A percentile compares a stretch with the other conserved stretches of the same genome.
Conservation (phyloP, 1,140 invertebrate species). For the Anoplophora glabripennis region DNA sequence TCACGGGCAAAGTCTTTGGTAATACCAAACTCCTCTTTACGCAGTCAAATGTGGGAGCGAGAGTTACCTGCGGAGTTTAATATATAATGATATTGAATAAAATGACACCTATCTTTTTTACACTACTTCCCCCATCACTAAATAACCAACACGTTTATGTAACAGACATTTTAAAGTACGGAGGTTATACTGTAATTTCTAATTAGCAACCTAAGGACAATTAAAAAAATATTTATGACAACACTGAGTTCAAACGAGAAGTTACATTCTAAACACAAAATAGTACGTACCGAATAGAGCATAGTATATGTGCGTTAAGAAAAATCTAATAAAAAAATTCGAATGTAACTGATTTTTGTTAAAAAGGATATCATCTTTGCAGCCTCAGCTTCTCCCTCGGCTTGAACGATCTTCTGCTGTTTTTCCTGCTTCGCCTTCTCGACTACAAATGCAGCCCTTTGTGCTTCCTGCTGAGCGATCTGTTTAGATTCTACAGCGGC, state of each 20-base stretch:
- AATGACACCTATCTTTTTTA: too few relatives aligned
- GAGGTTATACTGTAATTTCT: too few relatives aligned
- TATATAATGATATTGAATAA: too few relatives aligned
- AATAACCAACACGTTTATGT: too few relatives aligned
- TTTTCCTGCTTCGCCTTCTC: constrained; percentile 96
- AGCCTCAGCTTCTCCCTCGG: constrained; percentile 98
- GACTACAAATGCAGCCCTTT: constrained; percentile 96
- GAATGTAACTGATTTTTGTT: constrained; percentile 8
- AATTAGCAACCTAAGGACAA: too few relatives aligned
- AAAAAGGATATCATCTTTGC: constrained; percentile 93
- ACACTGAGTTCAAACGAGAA: neutral
- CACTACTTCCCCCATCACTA: too few relatives aligned
- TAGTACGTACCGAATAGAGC: neutral
- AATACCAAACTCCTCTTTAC: too few relatives aligned
- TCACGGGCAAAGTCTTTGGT: too few relatives aligned
- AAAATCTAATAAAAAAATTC: constrained; percentile 16
- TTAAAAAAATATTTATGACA: too few relatives aligned
- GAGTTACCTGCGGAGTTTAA: too few relatives aligned
- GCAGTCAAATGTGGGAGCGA: too few relatives aligned
- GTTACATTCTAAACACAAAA: neutral
- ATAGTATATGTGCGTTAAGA: neutral
- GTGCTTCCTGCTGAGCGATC: constrained; percentile 98
- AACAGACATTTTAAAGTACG: too few relatives aligned
- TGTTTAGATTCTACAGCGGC: constrained; percentile 99
- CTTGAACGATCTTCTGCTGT: constrained; percentile 99